Conservation (phyloP, 1,140 invertebrate species). For the Hyles euphorbiae region DNA sequence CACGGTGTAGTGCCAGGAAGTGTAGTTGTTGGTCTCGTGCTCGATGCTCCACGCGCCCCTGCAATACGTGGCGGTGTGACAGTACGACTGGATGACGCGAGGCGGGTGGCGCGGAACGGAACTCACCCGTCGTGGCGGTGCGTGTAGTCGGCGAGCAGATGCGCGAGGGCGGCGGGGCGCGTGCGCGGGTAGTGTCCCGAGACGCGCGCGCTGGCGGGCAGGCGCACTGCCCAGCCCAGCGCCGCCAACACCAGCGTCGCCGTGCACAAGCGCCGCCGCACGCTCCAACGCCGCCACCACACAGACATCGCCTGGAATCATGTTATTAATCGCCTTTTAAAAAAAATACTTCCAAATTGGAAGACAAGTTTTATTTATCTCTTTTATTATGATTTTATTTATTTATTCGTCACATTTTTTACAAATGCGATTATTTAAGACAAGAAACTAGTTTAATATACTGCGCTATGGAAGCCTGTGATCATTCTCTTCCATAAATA, state of each 20-base stretch:
- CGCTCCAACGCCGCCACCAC: not conserved
- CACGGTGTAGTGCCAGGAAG: conserved; percentile 45
- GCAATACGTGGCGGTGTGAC: not conserved
- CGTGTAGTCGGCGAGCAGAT: conserved; percentile 45
- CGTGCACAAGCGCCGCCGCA: conserved; percentile 9
- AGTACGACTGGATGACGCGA: not conserved
- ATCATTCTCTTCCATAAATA: too few species aligned
- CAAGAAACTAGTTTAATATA: not conserved
- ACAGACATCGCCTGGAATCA: not conserved
- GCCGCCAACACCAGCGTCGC: conserved; percentile 16
- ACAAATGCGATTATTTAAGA: not conserved
- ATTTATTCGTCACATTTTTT: not conserved
- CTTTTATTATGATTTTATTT: not conserved
- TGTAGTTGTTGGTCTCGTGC: conserved; percentile 42
- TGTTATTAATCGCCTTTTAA: too few species aligned
- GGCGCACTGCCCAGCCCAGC: conserved; percentile 11
- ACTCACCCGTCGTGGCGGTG: conserved; percentile 23
- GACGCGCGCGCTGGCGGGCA: conserved; percentile 5
- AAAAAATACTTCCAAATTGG: not conserved
- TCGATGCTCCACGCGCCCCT: conserved; percentile 43
- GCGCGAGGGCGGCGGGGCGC: conserved; percentile 29
- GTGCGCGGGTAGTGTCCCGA: conserved; percentile 9
- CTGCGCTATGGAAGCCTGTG: too few species aligned
- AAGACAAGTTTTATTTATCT: not conserved
- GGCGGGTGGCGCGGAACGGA: not conserved